These are phyloP conservation scores for Patiria pectinifera DNA, from an alignment of 53 echinoderm and acorn worm species.

Conservation along the genomic window DNA sequence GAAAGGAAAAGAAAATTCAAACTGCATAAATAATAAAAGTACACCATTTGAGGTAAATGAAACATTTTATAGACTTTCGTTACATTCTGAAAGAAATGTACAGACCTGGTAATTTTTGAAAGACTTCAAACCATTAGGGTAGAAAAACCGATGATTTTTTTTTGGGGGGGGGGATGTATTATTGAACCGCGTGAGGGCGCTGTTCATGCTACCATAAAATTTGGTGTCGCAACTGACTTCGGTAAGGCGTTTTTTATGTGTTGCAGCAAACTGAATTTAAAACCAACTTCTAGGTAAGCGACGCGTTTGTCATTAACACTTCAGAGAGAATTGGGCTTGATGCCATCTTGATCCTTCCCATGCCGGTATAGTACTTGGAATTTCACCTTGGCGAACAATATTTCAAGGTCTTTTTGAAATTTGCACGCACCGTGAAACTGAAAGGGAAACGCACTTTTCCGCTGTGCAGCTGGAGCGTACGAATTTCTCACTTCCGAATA, in stretches of 20 bases:
- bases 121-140: too few species aligned
- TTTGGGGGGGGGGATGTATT: not conserved
- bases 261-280: not conserved
- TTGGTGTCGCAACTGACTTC: not conserved
- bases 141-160: not conserved
- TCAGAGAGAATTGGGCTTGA: not conserved
- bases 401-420: not conserved
- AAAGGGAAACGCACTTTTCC: conserved; percentile 6
- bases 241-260: not conserved
- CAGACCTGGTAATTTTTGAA: too few species aligned
- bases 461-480: not conserved
- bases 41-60: too few species aligned
- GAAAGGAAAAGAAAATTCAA: too few species aligned
- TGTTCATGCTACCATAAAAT: not conserved
- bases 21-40: too few species aligned
- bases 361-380: not conserved
- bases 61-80: not conserved
- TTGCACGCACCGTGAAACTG: not conserved
- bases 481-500: not conserved
- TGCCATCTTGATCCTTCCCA: not conserved
- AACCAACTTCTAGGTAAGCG: not conserved
- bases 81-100: not conserved
- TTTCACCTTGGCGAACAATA: not conserved
- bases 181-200: not conserved
- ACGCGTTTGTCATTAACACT: not conserved